These are phyloP conservation scores for Hydropsyche betteni DNA, from an alignment of 2,888 invertebrate species.

Conservation along the genomic window DNA sequence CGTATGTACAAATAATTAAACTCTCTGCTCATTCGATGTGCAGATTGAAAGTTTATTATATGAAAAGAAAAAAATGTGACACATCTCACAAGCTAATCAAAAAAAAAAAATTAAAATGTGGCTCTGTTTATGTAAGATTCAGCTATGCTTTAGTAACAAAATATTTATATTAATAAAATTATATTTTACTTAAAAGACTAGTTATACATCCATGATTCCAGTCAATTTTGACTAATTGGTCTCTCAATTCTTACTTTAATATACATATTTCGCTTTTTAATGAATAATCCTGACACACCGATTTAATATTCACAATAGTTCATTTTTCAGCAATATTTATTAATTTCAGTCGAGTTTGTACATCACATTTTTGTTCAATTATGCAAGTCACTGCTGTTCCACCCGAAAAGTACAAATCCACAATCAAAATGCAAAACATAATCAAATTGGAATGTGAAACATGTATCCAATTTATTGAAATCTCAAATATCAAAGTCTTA, in stretches of 20 bases:
- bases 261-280: not conserved
- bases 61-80: too few relatives aligned
- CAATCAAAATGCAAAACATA: not conserved
- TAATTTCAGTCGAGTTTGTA: slow-evolving; percentile 21
- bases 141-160: not conserved
- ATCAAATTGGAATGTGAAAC: slow-evolving; percentile 21
- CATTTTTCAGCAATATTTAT: slow-evolving; percentile 8
- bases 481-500: slow-evolving; percentile 5
- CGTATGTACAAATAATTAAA: too few relatives aligned
- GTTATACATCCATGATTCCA: slow-evolving; percentile 11
- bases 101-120: too few relatives aligned
- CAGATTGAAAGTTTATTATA: too few relatives aligned
- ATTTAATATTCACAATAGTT: not conserved
- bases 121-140: too few relatives aligned
- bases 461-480: slow-evolving; percentile 1
- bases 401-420: slow-evolving; percentile 1
- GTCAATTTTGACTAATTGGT: slow-evolving; percentile 19
- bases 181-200: slow-evolving; percentile 22
- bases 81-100: too few relatives aligned
- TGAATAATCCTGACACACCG: not conserved
- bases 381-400: not conserved
- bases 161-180: slow-evolving; percentile 21
- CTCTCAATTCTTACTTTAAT: slow-evolving; percentile 19
- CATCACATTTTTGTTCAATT: slow-evolving; percentile 20
- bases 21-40: too few relatives aligned